These are phyloP conservation scores for Notospermus geniculatus DNA, from an alignment of 1,140 invertebrate species.

Conservation along the genomic window DNA sequence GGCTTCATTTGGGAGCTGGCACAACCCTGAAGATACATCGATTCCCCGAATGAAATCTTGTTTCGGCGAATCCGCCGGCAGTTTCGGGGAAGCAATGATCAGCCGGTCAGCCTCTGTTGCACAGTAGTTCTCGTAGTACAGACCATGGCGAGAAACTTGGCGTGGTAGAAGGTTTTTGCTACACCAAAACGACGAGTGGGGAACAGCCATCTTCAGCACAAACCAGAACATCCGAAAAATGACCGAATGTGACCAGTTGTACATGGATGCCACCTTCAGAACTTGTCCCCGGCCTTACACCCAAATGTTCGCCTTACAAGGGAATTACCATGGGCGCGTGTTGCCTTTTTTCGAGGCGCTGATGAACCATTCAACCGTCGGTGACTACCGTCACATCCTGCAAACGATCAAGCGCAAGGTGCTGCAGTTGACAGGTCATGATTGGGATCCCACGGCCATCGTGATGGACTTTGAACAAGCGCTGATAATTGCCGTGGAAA, in stretches of 20 bases:
- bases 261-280: not conserved
- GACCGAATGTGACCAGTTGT: not conserved
- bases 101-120: too few relatives aligned
- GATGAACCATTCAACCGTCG: not conserved
- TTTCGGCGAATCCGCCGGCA: too few relatives aligned
- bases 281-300: not conserved
- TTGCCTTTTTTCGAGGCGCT: not conserved
- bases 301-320: not conserved
- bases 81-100: too few relatives aligned
- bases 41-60: too few relatives aligned
- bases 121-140: too few relatives aligned
- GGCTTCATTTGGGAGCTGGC: too few relatives aligned
- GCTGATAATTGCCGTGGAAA: not conserved
- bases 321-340: not conserved
- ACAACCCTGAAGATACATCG: too few relatives aligned
- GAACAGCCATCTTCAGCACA: not conserved
- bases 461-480: not conserved
- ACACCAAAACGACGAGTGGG: not conserved
- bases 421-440: not conserved
- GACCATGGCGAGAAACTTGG: too few relatives aligned
- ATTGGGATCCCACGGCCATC: not conserved
- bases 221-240: not conserved
- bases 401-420: not conserved
- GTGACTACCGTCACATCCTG: not conserved
- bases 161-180: not conserved